Base-by-base conservation (phyloP, 2,888 invertebrate genomes). In the Folsomia manolachei region DNA sequence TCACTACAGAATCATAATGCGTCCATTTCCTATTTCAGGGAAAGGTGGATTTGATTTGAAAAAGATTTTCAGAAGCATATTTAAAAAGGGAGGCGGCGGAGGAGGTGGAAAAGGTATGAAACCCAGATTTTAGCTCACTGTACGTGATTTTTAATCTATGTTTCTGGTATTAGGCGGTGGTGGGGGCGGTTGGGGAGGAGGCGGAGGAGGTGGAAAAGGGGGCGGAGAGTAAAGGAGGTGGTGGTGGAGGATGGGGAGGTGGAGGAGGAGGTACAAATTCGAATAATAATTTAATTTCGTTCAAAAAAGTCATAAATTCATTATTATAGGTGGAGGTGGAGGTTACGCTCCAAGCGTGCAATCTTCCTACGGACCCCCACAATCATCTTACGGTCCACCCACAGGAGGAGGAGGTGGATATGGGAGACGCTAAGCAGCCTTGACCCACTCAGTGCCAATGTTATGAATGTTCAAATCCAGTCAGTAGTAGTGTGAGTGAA, bases 1-100 rank as follows among this genome's bases (percentile, higher is more conserved):
- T 26, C 11, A 27, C 14, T n/a, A 39, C 52, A 39, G 24, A 39
- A 19, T 21, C 21, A 1, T 14, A 1, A 24, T 19, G 23, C 24
- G 27, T 23, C 18, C 25, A 2, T n/a, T n/a, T 64, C 19, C 11
- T 64, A 9, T 2, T 27, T 26, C 64, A n/a, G 75, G 73, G 2
- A 73, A 73, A 63, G 73, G 73, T 24, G 75, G 73, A 26, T 73
- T 75, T 67, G 70, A 76, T 39, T 39, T 76, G 11, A 76, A 76
- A 27, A 70, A 72, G 21, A 53, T 76, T 1, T 72, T 76, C 53
- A 66, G 66, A 24, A 61, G 68, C 11, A 18, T 76, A 14, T 75
- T 75, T 60, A 69, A 53, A 1, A 73, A 70, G 27, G 68, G 70
- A 61, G 73, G 71, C 61, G 70, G 73, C n/a, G 71, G 73, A 23